A percentile compares a stretch with the other conserved stretches of the same genome.
Conservation (phyloP, 2,888 invertebrate genomes). For the Danaus chrysippus region DNA sequence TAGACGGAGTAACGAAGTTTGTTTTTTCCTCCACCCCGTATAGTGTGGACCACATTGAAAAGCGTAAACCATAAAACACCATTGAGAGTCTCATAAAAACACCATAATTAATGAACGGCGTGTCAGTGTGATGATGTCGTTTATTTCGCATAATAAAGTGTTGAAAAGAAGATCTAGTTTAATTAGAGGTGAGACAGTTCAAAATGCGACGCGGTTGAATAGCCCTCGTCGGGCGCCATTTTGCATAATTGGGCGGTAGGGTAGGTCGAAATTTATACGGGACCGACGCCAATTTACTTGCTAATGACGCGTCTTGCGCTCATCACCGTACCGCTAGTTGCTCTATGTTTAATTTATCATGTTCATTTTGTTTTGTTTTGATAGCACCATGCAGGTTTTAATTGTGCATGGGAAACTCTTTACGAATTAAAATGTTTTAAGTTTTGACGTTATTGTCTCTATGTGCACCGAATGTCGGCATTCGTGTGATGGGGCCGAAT, state of each 20-base stretch:
- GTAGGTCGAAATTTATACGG: slow-evolving; percentile 76
- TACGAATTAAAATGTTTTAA: slow-evolving; percentile 2
- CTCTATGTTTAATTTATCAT: slow-evolving; percentile 27
- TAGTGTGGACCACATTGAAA: slow-evolving; percentile 17
- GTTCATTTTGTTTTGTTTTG: slow-evolving; percentile 29
- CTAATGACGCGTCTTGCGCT: slow-evolving; percentile 71
- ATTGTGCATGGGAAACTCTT: background rate
- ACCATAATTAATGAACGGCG: slow-evolving; percentile 53
- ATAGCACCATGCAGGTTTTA: slow-evolving; percentile 13
- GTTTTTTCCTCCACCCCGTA: background rate
- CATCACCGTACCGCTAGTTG: slow-evolving; percentile 54
- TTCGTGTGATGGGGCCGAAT: background rate
- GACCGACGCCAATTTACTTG: slow-evolving; percentile 75
- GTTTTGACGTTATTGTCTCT: slow-evolving; percentile 5
- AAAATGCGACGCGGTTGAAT: slow-evolving; percentile 71
- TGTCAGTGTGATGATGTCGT: slow-evolving; percentile 54
- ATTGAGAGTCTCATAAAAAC: slow-evolving; percentile 35
- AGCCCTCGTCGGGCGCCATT: slow-evolving; percentile 75
- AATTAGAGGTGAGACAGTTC: slow-evolving; percentile 77
- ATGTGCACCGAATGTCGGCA: slow-evolving; percentile 4
- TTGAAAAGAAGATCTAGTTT: slow-evolving; percentile 75
- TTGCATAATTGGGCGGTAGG: slow-evolving; percentile 78
- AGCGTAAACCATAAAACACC: slow-evolving; percentile 31
- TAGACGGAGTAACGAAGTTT: slow-evolving; percentile 16
- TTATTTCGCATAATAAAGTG: slow-evolving; percentile 76